Evolutionary conservation across 1,140 invertebrate genomes (phyloP).

Genomic region (Leguminivora glycinivorella): DNA sequence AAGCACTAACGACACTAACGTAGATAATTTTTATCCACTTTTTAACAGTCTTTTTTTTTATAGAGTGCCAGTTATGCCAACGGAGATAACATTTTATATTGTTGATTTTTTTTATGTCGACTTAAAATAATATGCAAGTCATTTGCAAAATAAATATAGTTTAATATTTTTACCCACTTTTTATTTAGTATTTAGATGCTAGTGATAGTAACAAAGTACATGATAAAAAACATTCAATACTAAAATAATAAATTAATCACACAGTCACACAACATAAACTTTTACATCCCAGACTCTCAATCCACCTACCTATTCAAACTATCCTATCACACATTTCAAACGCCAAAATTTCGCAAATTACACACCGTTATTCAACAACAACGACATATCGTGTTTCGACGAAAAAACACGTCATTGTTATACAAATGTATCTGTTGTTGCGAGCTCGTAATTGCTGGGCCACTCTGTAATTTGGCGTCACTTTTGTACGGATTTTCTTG

Average conservation of each 20-base stretch:
- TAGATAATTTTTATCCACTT: neutral
- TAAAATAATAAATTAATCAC: too few species aligned
- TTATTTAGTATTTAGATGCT: too few species aligned
- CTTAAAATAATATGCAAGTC: neutral
- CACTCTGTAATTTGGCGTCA: conserved; percentile 62
- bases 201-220: too few species aligned
- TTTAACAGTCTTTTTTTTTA: neutral
- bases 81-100: too few species aligned
- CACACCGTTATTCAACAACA: conserved; percentile 29
- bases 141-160: neutral
- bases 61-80: neutral
- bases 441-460: conserved; percentile 59
- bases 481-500: conserved; percentile 9
- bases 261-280: neutral
- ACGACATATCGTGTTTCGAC: conserved; percentile 59
- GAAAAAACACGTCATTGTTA: conserved; percentile 66
- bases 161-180: too few species aligned
- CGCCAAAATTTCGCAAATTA: conserved; percentile 8
- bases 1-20: neutral
- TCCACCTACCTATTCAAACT: neutral
- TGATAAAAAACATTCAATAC: neutral
- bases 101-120: neutral
- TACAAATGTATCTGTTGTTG: conserved; percentile 76
- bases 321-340: neutral
- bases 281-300: neutral